phyloP scores from a whole-genome alignment of 2,888 invertebrate species.

The Volucella zonaria region DNA sequence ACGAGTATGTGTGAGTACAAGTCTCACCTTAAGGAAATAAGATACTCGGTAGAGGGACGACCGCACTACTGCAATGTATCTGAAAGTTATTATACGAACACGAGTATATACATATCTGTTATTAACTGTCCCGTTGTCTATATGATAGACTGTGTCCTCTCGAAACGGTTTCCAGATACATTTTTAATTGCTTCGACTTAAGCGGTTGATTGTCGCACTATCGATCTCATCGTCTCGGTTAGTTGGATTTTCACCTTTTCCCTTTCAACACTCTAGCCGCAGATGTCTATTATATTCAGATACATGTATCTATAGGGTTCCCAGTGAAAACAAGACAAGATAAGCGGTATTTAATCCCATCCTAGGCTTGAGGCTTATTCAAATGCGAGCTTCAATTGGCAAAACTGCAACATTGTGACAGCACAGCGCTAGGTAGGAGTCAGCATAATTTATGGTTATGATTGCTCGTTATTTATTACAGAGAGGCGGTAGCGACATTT shows the following conservation, averaged over 20 bases:
- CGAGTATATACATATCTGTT: neutral
- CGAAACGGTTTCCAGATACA: neutral
- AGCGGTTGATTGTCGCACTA: slow-evolving; percentile 2
- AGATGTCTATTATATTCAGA: slow-evolving; percentile 10
- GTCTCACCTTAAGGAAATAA: slow-evolving; percentile 14
- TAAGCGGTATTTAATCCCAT: slow-evolving; percentile 36
- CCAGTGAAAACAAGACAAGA: slow-evolving; percentile 4
- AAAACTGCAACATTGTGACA: slow-evolving; percentile 63
- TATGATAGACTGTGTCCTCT: neutral
- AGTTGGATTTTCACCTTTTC: slow-evolving; percentile 33
- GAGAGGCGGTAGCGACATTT: slow-evolving; percentile 32
- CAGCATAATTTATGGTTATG: slow-evolving; percentile 68
- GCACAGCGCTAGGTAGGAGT: slow-evolving; percentile 56
- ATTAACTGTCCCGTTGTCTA: neutral
- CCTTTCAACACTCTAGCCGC: slow-evolving; percentile 4
- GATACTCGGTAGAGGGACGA: slow-evolving; percentile 3
- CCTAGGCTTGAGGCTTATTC: slow-evolving; percentile 17
- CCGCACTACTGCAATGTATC: slow-evolving; percentile 37
- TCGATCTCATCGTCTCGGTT: neutral
- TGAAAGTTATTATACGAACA: neutral
- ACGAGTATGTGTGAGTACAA: no score
- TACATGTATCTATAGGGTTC: neutral
- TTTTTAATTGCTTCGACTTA: slow-evolving; percentile 38
- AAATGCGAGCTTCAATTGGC: slow-evolving; percentile 61
- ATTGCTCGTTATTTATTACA: slow-evolving; percentile 64